Conservation (phyloP, 2,113 vertebrate species). For the Willisornis vidua region DNA sequence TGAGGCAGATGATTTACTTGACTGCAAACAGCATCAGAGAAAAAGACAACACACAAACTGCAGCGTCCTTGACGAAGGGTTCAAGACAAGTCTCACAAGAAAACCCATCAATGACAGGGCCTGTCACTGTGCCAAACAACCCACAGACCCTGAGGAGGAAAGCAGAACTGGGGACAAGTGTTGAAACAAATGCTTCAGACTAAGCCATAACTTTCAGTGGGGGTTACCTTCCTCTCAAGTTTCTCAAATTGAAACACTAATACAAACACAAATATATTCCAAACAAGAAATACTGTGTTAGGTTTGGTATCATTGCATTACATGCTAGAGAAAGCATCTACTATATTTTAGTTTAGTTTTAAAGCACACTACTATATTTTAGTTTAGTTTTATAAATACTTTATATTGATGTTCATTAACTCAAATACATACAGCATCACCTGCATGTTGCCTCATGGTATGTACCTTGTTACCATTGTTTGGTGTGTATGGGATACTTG, state of each 20-base stretch:
- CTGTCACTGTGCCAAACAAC: background rate
- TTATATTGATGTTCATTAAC: background rate
- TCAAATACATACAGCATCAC: background rate
- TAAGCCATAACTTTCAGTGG: background rate
- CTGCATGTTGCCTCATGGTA: background rate
- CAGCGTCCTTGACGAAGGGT: background rate
- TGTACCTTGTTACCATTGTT: background rate
- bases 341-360: background rate
- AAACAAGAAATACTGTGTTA: background rate
- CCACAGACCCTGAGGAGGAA: background rate
- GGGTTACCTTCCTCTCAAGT: background rate
- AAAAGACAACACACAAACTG: background rate
- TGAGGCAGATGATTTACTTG: background rate
- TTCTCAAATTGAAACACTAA: background rate
- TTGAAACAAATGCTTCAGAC: background rate
- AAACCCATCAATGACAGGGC: background rate
- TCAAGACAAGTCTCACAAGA: background rate
- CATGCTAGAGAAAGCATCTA: background rate
- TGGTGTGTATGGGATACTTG: background rate
- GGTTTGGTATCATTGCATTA: background rate
- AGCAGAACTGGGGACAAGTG: background rate
- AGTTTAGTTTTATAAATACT: background rate
- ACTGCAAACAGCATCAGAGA: background rate
- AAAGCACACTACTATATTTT: background rate
- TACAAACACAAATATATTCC: background rate